Evolutionary conservation across 2,888 invertebrate genomes (phyloP), one percentile per base, ranked within the genome.

Genomic region (Hypomecis atomaria): DNA sequence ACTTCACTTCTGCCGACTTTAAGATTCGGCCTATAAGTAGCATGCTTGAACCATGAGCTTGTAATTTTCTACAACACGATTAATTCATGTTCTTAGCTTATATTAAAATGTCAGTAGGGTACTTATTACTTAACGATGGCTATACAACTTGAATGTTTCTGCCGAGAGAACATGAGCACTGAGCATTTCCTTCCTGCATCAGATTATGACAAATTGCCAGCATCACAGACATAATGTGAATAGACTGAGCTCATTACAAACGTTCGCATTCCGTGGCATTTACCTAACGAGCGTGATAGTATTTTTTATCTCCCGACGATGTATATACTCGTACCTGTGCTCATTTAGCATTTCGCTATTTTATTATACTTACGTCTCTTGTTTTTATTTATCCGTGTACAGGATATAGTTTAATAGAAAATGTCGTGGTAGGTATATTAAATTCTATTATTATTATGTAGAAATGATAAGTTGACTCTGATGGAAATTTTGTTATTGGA

Each of bases 181-280:
- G 82, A 81, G 79, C 77, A 78, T 82, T 81, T 78, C 79, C 81
- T 78, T 76, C 76, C 78, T 78, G 78, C 78, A 76, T 79, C 78
- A 75, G 78, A 79, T 79, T 79, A 75, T 78, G 77, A 79, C 76
- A 81, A 82, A 84, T 85, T 80, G 74, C 75, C 71, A 75, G 75
- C 79, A 84, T 84, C 78, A 81, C 71, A 76, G 76, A 78, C 78
- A 81, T 77, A 70, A 76, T 77, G 77, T 65, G 23, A 40, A 7
- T 56, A 59, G 60, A 52, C 55, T 34, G 37, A 43, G 65, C 66
- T 69, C 68, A 64, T 66, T 64, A 67, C 53, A 62, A 60, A 62
- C 60, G 54, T 47, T 47, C 47, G 50, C 55, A 13, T 61, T 48
- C 23, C 52, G 45, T 60, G 42, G 54, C 59, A 56, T 59, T 59